These are phyloP conservation scores for Lordiphosa fenestrarum DNA, from an alignment of 2,888 invertebrate genomes.

Conservation along the genomic window DNA sequence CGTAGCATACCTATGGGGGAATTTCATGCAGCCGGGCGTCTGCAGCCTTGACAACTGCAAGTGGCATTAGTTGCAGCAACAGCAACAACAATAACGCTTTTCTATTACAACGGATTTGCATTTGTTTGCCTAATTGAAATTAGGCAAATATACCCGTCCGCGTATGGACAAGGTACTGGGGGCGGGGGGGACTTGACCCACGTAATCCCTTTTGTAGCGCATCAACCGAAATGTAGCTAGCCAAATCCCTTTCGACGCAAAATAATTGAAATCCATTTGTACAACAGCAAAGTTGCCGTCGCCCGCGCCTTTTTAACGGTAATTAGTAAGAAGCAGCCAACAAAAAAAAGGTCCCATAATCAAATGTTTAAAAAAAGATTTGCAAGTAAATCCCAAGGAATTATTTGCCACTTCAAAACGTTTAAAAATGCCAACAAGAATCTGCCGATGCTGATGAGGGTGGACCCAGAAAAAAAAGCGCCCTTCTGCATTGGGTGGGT, in stretches of 20 bases:
- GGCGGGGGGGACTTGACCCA: slow-evolving; percentile 56
- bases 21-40: slow-evolving; percentile 31
- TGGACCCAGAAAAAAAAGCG: slow-evolving; percentile 28
- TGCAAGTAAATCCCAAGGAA: slow-evolving; percentile 72
- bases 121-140: slow-evolving; percentile 75
- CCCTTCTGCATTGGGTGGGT: too few species aligned
- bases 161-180: background rate
- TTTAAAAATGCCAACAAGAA: slow-evolving; percentile 77
- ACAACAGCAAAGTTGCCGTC: slow-evolving; percentile 46
- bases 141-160: slow-evolving; percentile 59
- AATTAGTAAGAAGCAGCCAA: slow-evolving; percentile 51
- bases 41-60: slow-evolving; percentile 72
- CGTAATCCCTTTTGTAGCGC: slow-evolving; percentile 79
- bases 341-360: slow-evolving; percentile 42
- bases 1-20: slow-evolving; percentile 22
- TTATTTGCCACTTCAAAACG: slow-evolving; percentile 76
- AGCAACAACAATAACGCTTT: slow-evolving; percentile 27
- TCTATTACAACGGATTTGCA: slow-evolving; percentile 64
- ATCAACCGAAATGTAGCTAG: slow-evolving; percentile 30
- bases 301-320: slow-evolving; percentile 35
- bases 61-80: slow-evolving; percentile 66
- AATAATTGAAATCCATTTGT: slow-evolving; percentile 76
- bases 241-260: slow-evolving; percentile 1
- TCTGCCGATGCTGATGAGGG: slow-evolving; percentile 62
- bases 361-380: slow-evolving; percentile 67